phyloP scores from a whole-genome alignment of 2,888 invertebrate genomes.

The Halictus quadricinctus region DNA sequence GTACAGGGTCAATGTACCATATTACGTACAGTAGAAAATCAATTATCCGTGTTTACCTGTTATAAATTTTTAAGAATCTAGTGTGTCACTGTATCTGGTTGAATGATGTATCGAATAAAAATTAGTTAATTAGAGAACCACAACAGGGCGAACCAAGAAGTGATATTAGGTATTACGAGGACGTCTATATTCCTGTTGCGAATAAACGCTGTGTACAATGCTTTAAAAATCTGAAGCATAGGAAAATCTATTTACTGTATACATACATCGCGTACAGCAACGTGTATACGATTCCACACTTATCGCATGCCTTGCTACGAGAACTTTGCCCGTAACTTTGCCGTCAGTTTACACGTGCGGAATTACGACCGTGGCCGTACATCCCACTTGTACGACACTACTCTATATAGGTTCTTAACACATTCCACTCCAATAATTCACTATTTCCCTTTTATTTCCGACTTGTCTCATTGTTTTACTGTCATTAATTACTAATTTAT shows the following conservation, averaged over 20 bases:
- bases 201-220: neutral
- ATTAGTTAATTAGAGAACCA: neutral
- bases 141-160: neutral
- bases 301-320: neutral
- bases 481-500: neutral
- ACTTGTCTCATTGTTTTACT: neutral
- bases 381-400: neutral
- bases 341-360: neutral
- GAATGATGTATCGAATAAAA: neutral
- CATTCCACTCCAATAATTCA: neutral
- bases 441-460: neutral
- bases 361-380: slow-evolving; percentile 4
- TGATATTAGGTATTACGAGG: neutral
- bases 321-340: slow-evolving; percentile 9
- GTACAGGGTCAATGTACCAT: no score
- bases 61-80: neutral
- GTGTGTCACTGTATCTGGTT: neutral
- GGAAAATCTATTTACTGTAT: neutral
- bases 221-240: neutral
- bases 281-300: neutral
- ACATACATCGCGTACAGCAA: neutral
- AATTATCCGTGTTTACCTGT: neutral
- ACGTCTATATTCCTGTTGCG: neutral
- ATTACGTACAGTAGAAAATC: no score
- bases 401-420: neutral